A percentile compares a stretch with the other conserved stretches of the same genome.
phyloP scores from a whole-genome alignment of 2,113 vertebrate genomes.

The Nanger granti region DNA sequence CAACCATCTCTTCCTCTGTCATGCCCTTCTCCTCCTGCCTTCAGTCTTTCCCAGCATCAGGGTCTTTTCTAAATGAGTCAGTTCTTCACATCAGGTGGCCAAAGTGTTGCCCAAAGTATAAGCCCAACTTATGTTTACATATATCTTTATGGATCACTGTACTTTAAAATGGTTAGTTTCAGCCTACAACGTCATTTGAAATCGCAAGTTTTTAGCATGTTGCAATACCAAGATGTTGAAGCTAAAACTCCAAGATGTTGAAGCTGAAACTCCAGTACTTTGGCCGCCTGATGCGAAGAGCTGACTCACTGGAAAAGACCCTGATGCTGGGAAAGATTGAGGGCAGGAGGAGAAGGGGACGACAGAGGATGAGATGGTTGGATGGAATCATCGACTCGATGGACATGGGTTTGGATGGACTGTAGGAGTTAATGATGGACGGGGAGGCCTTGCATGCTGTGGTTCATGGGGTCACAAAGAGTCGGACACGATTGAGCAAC shows the following conservation, averaged over 20 bases:
- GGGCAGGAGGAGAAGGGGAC: not conserved
- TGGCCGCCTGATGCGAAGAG: not conserved
- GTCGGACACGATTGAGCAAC: not conserved
- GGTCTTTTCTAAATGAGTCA: not conserved
- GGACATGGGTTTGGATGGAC: not conserved
- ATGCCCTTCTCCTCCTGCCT: not conserved
- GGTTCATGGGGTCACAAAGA: too few species aligned
- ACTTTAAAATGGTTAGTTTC: not conserved
- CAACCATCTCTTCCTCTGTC: not conserved
- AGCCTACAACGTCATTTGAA: not conserved
- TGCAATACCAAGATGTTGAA: not conserved
- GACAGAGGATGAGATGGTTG: not conserved
- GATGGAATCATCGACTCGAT: not conserved
- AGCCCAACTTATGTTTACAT: not conserved
- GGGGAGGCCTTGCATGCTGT: too few species aligned
- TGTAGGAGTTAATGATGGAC: too few species aligned
- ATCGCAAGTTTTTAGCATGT: not conserved
- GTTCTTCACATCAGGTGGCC: not conserved
- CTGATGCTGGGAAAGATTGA: not conserved
- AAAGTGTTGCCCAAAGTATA: not conserved
- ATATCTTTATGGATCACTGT: not conserved
- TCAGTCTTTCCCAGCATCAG: not conserved
- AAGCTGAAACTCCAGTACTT: not conserved
- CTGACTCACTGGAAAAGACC: not conserved
- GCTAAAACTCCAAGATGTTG: not conserved